These are phyloP conservation scores for Gracilinanus agilis DNA, from an alignment of 2,113 vertebrate genomes.

Conservation along the genomic window DNA sequence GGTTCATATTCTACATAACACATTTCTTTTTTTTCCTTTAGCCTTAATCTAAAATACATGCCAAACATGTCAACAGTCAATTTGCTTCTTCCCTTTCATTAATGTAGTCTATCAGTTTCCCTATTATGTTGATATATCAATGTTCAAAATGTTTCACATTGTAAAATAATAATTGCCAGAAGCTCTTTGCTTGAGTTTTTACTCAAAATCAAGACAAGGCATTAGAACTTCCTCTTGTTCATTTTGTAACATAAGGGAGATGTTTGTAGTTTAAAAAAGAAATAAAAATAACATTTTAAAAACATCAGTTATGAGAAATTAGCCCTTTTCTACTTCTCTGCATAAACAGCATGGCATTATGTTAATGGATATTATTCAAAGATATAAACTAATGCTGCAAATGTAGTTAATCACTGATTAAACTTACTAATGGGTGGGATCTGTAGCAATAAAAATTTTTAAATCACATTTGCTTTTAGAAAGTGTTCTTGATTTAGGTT, in stretches of 20 bases:
- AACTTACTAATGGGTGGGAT: background rate
- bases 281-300: background rate
- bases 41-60: constrained; percentile 18
- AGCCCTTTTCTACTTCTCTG: background rate
- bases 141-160: background rate
- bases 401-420: background rate
- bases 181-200: background rate
- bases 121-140: constrained; percentile 11
- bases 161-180: background rate
- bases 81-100: constrained; percentile 27
- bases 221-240: background rate
- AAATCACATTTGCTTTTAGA: background rate
- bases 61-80: background rate
- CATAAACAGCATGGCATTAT: background rate
- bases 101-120: background rate
- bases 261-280: background rate
- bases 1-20: background rate
- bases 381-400: background rate
- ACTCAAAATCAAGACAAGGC: background rate
- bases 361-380: background rate
- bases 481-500: background rate
- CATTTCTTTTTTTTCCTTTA: constrained; percentile 12
- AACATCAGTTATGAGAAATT: background rate
- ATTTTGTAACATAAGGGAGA: background rate
- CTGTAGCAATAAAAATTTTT: background rate